phyloP scores from a whole-genome alignment of 2,888 invertebrate genomes.

The Tortrix viridana region DNA sequence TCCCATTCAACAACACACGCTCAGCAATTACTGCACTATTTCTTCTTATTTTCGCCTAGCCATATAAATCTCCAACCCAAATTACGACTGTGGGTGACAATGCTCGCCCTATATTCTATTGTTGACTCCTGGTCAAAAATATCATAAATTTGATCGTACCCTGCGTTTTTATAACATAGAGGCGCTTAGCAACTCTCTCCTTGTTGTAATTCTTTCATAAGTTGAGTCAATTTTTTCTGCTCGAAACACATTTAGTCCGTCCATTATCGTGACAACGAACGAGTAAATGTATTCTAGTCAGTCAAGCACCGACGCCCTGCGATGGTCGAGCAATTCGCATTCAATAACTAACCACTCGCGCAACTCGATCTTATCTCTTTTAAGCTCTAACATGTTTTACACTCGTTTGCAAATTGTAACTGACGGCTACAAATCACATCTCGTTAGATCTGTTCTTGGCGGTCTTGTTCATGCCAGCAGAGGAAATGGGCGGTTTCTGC shows the following conservation, averaged over 20 bases:
- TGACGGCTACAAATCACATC: slow-evolving; percentile 70
- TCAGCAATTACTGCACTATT: slow-evolving; percentile 44
- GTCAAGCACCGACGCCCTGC: slow-evolving; percentile 52
- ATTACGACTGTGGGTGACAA: slow-evolving; percentile 26
- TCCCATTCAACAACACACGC: slow-evolving; percentile 62
- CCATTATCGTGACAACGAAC: slow-evolving; percentile 68
- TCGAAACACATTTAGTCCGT: slow-evolving; percentile 32
- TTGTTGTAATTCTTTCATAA: slow-evolving; percentile 2
- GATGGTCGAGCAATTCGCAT: slow-evolving; percentile 69
- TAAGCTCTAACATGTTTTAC: slow-evolving; percentile 68
- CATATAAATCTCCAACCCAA: slow-evolving; percentile 30
- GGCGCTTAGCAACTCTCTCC: slow-evolving; percentile 16
- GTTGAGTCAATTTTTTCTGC: slow-evolving; percentile 16
- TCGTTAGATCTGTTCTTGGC: slow-evolving; percentile 48
- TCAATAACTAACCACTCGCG: slow-evolving; percentile 64
- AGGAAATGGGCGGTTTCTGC: slow-evolving; percentile 53
- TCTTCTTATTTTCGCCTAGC: slow-evolving; percentile 40
- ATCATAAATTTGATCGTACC: no score
- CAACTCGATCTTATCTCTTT: slow-evolving; percentile 70
- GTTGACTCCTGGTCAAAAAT: no score
- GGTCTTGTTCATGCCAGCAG: slow-evolving; percentile 42
- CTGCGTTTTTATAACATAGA: not conserved
- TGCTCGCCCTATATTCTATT: no score
- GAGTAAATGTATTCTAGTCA: slow-evolving; percentile 69
- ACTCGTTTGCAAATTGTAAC: slow-evolving; percentile 78